Conservation (phyloP, 2,113 vertebrate species). For the Mobula hypostoma region DNA sequence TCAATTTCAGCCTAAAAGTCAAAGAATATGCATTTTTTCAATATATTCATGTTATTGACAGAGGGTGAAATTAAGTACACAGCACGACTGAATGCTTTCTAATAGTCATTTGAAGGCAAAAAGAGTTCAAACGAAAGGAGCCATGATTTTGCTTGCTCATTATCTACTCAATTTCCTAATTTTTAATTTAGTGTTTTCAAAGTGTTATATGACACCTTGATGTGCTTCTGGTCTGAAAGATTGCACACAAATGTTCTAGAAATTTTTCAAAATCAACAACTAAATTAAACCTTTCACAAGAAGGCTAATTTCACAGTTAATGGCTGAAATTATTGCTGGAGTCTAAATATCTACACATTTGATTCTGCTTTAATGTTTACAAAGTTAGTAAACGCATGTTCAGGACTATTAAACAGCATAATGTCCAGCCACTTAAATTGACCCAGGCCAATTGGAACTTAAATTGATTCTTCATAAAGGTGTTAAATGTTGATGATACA, state of each 20-base stretch:
- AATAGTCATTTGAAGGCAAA: background rate
- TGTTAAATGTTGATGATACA: background rate
- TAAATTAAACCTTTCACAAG: background rate
- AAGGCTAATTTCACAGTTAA: background rate
- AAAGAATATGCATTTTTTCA: conserved; percentile 21
- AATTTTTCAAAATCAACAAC: conserved; percentile 9
- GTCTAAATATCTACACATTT: conserved; percentile 16
- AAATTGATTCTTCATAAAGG: too few species aligned
- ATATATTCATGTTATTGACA: conserved; percentile 3
- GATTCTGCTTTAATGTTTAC: too few species aligned
- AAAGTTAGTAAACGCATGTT: background rate
- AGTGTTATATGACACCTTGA: background rate
- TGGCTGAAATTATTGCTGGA: conserved; percentile 12
- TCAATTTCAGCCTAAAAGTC: background rate
- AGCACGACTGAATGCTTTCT: background rate
- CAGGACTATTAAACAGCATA: background rate
- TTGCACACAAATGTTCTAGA: background rate
- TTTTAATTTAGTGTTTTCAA: conserved; percentile 34
- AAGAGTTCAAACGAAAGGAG: background rate
- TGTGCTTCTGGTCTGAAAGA: background rate
- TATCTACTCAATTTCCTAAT: conserved; percentile 28
- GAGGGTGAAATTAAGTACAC: background rate
- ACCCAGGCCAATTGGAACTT: background rate
- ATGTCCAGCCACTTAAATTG: background rate
- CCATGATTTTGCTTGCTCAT: conserved; percentile 30